Percentiles rank a stretch among this genome's conserved stretches.
Conservation (phyloP, 2,113 vertebrate genomes). For the Pica pica region DNA sequence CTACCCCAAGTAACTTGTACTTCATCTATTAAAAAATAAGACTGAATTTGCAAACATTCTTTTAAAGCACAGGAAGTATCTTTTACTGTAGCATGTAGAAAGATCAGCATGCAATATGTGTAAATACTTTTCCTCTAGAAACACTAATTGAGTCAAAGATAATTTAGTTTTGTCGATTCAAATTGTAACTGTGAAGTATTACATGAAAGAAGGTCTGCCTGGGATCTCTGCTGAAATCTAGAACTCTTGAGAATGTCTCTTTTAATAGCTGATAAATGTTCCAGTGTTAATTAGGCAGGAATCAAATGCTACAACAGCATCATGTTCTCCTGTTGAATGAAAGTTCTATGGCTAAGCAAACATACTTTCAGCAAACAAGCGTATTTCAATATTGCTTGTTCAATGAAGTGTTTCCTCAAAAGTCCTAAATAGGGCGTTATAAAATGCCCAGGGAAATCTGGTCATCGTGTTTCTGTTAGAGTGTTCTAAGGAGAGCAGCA, state of each 20-base stretch:
- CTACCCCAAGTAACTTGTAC: background rate
- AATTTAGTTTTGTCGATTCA: background rate
- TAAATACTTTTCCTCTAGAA: background rate
- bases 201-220: background rate
- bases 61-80: background rate
- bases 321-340: slow-evolving; percentile 29
- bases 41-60: background rate
- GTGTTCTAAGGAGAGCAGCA: background rate
- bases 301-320: background rate
- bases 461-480: background rate
- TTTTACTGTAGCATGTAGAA: background rate
- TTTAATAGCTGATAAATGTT: slow-evolving; percentile 45
- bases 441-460: background rate
- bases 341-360: slow-evolving; percentile 24
- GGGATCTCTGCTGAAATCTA: slow-evolving; percentile 4
- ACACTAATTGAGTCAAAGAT: background rate
- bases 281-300: slow-evolving; percentile 46
- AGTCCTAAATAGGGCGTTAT: background rate
- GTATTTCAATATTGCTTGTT: background rate
- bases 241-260: slow-evolving; percentile 34
- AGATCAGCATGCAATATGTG: background rate
- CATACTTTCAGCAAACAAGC: background rate
- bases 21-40: background rate
- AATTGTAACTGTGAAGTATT: background rate
- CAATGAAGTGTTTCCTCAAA: background rate